Evolutionary conservation across 2,888 invertebrate species (phyloP).

Genomic region (Pristionchus fissidentatus): DNA sequence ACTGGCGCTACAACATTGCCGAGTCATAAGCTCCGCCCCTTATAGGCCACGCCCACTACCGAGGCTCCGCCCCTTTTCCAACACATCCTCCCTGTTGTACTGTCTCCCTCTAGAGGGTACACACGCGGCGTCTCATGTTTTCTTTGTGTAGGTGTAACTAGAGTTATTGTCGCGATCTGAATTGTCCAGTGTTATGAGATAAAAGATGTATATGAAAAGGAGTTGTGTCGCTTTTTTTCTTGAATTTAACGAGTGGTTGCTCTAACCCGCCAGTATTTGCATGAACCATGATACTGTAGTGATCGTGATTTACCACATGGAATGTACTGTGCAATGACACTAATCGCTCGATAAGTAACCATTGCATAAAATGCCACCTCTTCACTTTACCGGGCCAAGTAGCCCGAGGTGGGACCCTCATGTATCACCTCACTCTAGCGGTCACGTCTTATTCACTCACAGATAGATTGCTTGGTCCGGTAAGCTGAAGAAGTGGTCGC

Average conservation of each 20-base stretch:
- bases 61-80: conserved; percentile 2
- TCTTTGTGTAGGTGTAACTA: conserved; percentile 24
- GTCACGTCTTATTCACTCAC: too few relatives aligned
- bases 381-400: too few relatives aligned
- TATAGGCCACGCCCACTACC: too few relatives aligned
- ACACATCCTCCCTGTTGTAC: background rate
- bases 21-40: conserved; percentile 55
- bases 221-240: background rate
- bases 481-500: too few relatives aligned
- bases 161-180: conserved; percentile 37
- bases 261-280: conserved; percentile 28
- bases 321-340: background rate
- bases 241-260: background rate
- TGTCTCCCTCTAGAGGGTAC: background rate
- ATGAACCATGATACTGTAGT: conserved; percentile 2
- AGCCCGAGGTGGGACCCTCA: too few relatives aligned
- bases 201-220: conserved; percentile 9
- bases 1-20: conserved; percentile 67
- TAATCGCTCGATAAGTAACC: conserved; percentile 16
- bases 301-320: background rate
- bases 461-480: too few relatives aligned
- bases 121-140: background rate
- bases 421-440: too few relatives aligned
- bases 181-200: conserved; percentile 10
- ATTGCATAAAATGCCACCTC: too few relatives aligned